Base-by-base conservation (phyloP, 2,888 invertebrate genomes). In the Drosophila barbarae region DNA sequence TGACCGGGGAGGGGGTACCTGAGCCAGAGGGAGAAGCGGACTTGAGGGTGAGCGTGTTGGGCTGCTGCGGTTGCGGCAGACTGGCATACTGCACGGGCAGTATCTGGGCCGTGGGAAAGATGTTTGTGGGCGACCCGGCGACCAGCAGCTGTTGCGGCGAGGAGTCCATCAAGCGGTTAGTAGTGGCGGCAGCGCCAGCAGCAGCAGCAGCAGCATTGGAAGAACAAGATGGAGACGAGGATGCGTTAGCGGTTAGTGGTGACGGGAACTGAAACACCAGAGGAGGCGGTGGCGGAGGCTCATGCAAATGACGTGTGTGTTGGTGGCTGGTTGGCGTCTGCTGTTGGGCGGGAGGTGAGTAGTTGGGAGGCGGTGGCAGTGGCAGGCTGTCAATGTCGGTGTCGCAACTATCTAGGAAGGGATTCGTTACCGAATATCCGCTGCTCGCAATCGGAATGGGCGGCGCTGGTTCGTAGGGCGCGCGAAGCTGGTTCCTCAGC, bases 81-180 rank as follows among this genome's bases (percentile, higher is more conserved):
- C 84, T 87, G 49, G 87, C 78, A 78, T 89, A 90, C 72, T 90
- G 90, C 36, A 90, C 90, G 23, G 90, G 90, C 65, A 90, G 74
- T 71, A 90, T 88, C 86, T 90, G 89, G 69, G 89, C 87, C 71
- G 87, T 84, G 66, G 90, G 90, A 80, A 89, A 90, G 63, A 90
- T 87, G 81, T 89, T 86, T 64, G 86, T 77, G 76, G 89, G 84
- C 71, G 89, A 84, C 34, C 76, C 77, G 53, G 75, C 77, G 69
- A 77, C 47, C 34, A 71, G 61, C 69, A 76, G 73, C 69, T 71
- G 77, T 53, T 65, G 74, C 46, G 66, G 65, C 50, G 68, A 59
- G 58, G 68, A 59, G 58, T 79, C 79, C 79, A 79, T 77, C 77
- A 73, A 35, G 67, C 79, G 74, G 68, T 75, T 75, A 53, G 59